Evolutionary conservation across 2,113 vertebrate genomes (phyloP).

Genomic region (Tamias sibiricus): DNA sequence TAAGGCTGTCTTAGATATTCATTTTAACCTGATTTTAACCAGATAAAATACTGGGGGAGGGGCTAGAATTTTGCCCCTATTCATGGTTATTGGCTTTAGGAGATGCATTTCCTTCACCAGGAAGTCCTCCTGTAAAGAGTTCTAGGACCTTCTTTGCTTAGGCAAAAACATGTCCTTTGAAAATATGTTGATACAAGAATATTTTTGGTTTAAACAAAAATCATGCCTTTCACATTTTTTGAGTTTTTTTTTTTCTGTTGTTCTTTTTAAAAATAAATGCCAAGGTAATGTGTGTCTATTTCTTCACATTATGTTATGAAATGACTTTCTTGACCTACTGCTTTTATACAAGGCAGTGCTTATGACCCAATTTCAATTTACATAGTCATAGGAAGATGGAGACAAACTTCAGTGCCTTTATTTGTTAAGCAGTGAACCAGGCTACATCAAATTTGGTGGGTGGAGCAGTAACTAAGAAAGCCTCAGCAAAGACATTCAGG

Average conservation of each 20-base stretch:
- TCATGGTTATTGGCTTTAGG: background rate
- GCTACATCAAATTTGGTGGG: background rate
- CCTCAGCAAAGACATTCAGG: background rate
- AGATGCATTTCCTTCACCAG: background rate
- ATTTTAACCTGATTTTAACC: background rate
- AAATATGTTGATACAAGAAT: background rate
- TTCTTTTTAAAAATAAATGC: constrained; percentile 50
- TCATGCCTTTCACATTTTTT: constrained; percentile 19
- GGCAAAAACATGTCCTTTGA: background rate
- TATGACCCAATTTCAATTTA: constrained; percentile 68
- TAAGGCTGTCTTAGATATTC: background rate
- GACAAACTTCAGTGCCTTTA: constrained; percentile 1
- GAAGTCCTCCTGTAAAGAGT: background rate
- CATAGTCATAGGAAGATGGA: constrained; percentile 60
- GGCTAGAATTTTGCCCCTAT: background rate
- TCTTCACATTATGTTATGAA: constrained; percentile 65
- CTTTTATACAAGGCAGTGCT: constrained; percentile 21
- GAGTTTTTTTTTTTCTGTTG: constrained; percentile 27
- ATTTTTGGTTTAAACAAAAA: constrained; percentile 24
- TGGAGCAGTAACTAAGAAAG: background rate
- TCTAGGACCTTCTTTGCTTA: background rate
- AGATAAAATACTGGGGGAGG: background rate
- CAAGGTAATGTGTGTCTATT: constrained; percentile 43
- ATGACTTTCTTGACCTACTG: constrained; percentile 68
- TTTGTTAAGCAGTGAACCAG: constrained; percentile 59